Base-by-base conservation (phyloP, 2,888 invertebrate species). In the Chymomyza amoena region DNA sequence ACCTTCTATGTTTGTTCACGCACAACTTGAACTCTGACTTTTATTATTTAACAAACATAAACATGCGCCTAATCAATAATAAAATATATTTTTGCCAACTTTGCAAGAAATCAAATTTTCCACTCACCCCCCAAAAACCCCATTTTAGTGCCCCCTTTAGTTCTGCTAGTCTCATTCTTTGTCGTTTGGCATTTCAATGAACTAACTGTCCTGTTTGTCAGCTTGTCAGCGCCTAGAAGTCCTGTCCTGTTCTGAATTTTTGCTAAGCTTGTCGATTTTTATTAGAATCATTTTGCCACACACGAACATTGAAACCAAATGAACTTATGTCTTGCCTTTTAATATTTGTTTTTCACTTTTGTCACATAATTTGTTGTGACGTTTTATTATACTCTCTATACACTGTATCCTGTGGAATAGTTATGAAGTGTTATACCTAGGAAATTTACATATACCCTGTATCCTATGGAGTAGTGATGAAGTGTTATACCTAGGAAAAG, bases 231-330 rank as follows among this genome's bases (percentile, higher is more conserved):
- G 66, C 60, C 76, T 64, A 77, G 75, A 83, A 85, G 84, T 86
- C 81, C 81, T 71, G 50, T 13, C 56, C 66, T 69, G 52, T 66
- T 18, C 65, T 57, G 70, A 79, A 71, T 85, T 80, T 82, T 65
- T 81, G 83, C 83, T 64, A 84, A 73, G 81, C 87, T 84, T 81
- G 86, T 79, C 81, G 72, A 79, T 79, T 84, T 86, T 72, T 84
- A 73, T 78, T 79, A 68, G 73, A 69, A 56, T 28, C 57, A 54
- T 18, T 16, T 18, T 10, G n/a, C 5, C 10, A 15, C 57, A 18
- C 25, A 45, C 39, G 39, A 25, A 56, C 61, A 16, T 6, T 52
- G 72, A 69, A 71, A 77, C 68, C 75, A 75, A 75, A 75, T 75
- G 71, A 75, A 75, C 75, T 75, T 66, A 71, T 59, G 75, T 64